phyloP scores from a whole-genome alignment of 2,888 invertebrate species.

The Automeris io region DNA sequence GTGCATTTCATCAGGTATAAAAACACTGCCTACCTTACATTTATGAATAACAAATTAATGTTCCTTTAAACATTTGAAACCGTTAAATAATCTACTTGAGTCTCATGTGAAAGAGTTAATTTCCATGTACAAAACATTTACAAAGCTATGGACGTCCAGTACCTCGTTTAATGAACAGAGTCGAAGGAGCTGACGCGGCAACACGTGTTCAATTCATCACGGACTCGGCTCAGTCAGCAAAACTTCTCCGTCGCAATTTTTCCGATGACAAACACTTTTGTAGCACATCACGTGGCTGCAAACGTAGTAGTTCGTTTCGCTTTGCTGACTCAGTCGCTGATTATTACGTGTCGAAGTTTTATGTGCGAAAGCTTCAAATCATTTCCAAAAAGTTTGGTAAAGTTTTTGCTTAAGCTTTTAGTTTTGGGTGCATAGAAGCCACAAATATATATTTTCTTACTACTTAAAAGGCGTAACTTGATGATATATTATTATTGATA shows the following conservation, averaged over 20 bases:
- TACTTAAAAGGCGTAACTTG: too few species aligned
- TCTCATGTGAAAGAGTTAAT: too few species aligned
- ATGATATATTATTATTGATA: too few species aligned
- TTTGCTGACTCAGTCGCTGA: slow-evolving; percentile 31
- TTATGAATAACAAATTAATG: too few species aligned
- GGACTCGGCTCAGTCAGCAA: slow-evolving; percentile 26
- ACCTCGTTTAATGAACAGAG: slow-evolving; percentile 5
- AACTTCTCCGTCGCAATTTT: slow-evolving; percentile 35
- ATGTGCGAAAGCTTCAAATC: not conserved
- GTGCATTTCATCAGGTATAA: too few species aligned
- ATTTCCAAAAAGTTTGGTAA: not conserved
- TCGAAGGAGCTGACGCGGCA: slow-evolving; percentile 14
- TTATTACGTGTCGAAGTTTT: slow-evolving; percentile 19
- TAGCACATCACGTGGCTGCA: slow-evolving; percentile 22
- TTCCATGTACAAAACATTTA: not conserved
- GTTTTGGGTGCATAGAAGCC: too few species aligned
- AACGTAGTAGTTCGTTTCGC: slow-evolving; percentile 10
- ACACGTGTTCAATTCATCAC: slow-evolving; percentile 31
- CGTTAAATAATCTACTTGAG: too few species aligned
- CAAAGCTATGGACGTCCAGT: not conserved
- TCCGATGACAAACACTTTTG: slow-evolving; percentile 52
- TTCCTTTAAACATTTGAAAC: too few species aligned
- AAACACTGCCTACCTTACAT: too few species aligned
- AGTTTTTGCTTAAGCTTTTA: too few species aligned
- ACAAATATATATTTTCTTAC: not conserved